Evolutionary conservation across 2,797 vertebrate genomes (phyloP), one percentile per base, ranked within the genome.

Genomic region (Lates japonicus): DNA sequence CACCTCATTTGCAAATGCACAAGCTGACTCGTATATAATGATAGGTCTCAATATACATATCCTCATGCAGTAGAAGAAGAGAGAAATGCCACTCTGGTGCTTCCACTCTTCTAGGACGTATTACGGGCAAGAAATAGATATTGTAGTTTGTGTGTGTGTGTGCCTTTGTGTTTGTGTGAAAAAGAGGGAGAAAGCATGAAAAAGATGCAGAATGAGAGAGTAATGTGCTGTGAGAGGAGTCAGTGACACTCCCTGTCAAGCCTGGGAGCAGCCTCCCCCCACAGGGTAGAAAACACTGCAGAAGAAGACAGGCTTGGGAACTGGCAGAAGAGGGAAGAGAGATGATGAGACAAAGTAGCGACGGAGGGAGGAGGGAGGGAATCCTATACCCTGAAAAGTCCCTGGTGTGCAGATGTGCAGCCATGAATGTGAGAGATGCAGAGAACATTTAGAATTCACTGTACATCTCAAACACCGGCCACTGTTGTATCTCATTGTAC

Each of bases 201-300:
- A 86, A 74, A 55, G 63, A 83, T 67, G 16, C 58, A 68, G 51
- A 80, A 59, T 42, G 59, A 76, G 57, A 71, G 73, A 76, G 59
- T 78, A 58, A 82, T 85, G 76, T 61, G 61, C 76, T 74, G 73
- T 55, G 78, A 86, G 82, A 80, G 76, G 73, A 86, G 85, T 83
- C 52, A 0, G 74, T 78, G 86, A 81, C 78, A 76, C 70, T 84
- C 44, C 44, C 77, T 80, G 84, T 83, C 76, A 86, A 29, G 82
- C 54, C 69, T 39, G 57, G 71, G 63, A 76, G 70, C 82, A 60
- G 72, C 76, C 58, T 81, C 60, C 88, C n/a, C n/a, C 83, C 76
- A 80, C 77, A 66, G 83, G 86, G 81, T 59, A 75, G 69, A 61
- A 79, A 79, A 80, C 48, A 39, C 74, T 59, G 82, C 72, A 73